A percentile compares a stretch with the other conserved stretches of the same genome.
phyloP scores from a whole-genome alignment of 92 coral and sea anemone species.

The Meandrina meandrites region DNA sequence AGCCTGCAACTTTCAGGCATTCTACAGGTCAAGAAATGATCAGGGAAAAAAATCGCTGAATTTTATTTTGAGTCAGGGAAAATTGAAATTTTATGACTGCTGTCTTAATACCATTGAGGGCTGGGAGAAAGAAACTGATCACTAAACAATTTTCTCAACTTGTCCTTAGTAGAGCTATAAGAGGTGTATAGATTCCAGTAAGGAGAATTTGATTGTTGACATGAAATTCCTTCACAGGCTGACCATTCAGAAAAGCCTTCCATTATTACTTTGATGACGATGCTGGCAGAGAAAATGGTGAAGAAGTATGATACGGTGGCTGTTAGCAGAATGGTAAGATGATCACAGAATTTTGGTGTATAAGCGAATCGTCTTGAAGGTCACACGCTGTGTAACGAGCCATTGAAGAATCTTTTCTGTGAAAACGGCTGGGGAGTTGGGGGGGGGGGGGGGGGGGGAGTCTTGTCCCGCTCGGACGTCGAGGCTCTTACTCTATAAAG shows the following conservation, averaged over 20 bases:
- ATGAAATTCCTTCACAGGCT: constrained; percentile 60
- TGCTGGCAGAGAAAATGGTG: constrained; percentile 80
- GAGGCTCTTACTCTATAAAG: too few relatives aligned
- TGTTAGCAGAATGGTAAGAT: constrained; percentile 70
- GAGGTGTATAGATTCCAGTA: background rate
- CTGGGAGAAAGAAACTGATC: background rate
- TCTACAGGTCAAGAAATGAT: too few relatives aligned
- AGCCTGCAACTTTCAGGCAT: background rate
- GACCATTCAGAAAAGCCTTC: constrained; percentile 98
- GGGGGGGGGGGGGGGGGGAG: too few relatives aligned
- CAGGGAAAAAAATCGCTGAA: too few relatives aligned
- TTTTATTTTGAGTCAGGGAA: too few relatives aligned
- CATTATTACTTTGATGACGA: constrained; percentile 73
- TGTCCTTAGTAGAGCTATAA: background rate
- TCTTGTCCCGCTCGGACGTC: too few relatives aligned
- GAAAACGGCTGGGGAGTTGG: too few relatives aligned
- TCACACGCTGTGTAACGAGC: too few relatives aligned
- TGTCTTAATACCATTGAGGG: too few relatives aligned
- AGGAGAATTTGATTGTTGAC: background rate
- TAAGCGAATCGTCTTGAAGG: too few relatives aligned
- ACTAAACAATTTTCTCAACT: background rate
- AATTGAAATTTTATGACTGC: too few relatives aligned
- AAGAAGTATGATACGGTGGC: constrained; percentile 93
- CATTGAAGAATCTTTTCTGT: too few relatives aligned
- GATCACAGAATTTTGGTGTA: background rate